Base-by-base conservation (phyloP, 92 coral and sea anemone genomes). In the Metridium senile region DNA sequence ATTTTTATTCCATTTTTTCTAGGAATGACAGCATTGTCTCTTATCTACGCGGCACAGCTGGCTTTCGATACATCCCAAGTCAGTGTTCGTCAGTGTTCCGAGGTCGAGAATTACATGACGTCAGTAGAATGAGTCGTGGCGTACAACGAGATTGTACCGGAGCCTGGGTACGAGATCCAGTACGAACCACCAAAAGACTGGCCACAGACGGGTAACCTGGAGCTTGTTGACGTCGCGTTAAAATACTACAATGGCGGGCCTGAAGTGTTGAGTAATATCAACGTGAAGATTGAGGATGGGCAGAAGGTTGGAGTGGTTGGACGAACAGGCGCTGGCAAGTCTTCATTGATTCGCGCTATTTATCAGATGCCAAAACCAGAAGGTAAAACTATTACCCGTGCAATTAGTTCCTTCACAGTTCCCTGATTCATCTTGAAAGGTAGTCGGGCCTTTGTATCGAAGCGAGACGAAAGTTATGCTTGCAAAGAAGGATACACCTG, bases 1-100 rank as follows among this genome's bases (percentile, higher is more conserved):
- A 3, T 61, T 61, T 61, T 2, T 61, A 9, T 61, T 61, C 6
- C n/a, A 54, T 54, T 17, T 2, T 2, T 10, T 10, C 33, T 26
- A 79, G 84, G 84, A 32, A 71, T 79, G 28, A 79, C 84, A 17
- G 84, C 84, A 13, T 64, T 79, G 0, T 79, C 84, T 6, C 70
- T 79, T 1, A 79, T 79, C 58, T 79, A 79, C 69, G 76, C 84
- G 10, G 84, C 84, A 13, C 84, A 79, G 35, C 62, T 79, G 52
- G 84, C 84, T 33, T 79, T 79, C 49, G 84, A 79, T 70, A 70
- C 84, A 20, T 79, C 84, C 6, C 84, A 79, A 62, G 84, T 79
- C 68, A 79, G 84, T 52, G 84, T 79, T 9, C 84, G 84, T 49
- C 84, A 79, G 28, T 79, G 84, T 32, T 79, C 84, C 13, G 84